A percentile compares a stretch with the other conserved stretches of the same genome.
Conservation (phyloP, 2,888 invertebrate genomes). For the Ennomos quercinarius region DNA sequence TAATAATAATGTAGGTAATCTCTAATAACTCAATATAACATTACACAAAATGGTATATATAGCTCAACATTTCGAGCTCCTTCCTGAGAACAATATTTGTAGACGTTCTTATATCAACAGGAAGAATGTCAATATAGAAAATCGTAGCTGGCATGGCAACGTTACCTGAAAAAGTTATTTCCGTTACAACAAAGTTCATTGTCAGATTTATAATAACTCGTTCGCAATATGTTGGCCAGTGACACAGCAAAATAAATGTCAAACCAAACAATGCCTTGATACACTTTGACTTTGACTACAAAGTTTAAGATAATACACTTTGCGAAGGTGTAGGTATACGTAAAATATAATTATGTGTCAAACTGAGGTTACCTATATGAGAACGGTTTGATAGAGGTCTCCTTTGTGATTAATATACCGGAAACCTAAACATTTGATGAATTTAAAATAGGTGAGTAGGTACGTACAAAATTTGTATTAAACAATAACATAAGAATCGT, state of each 20-base stretch:
- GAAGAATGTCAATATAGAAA: too few relatives aligned
- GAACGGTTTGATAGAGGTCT: constrained; percentile 14
- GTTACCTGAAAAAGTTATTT: constrained; percentile 5
- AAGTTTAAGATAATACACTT: background rate
- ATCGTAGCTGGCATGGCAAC: background rate
- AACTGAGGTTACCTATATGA: constrained; percentile 20
- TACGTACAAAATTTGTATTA: background rate
- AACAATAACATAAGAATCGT: constrained; percentile 4
- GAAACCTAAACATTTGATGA: constrained; percentile 9
- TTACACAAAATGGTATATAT: background rate
- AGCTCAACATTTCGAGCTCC: background rate
- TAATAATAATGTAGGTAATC: too few relatives aligned
- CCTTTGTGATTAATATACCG: constrained; percentile 1
- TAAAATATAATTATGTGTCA: constrained; percentile 19
- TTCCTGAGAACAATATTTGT: background rate
- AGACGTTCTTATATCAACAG: constrained; percentile 1
- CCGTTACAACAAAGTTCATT: constrained; percentile 6
- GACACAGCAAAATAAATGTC: constrained; percentile 17
- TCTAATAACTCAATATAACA: background rate
- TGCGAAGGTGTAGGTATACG: constrained; percentile 2
- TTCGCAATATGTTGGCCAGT: constrained; percentile 4
- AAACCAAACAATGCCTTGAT: constrained; percentile 28
- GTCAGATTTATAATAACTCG: background rate
- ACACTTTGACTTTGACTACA: background rate
- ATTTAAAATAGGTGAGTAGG: constrained; percentile 3